These are phyloP conservation scores for Eunapius fragilis DNA, from an alignment of 37 sponge, comb jelly and placozoan genomes.

Conservation along the genomic window DNA sequence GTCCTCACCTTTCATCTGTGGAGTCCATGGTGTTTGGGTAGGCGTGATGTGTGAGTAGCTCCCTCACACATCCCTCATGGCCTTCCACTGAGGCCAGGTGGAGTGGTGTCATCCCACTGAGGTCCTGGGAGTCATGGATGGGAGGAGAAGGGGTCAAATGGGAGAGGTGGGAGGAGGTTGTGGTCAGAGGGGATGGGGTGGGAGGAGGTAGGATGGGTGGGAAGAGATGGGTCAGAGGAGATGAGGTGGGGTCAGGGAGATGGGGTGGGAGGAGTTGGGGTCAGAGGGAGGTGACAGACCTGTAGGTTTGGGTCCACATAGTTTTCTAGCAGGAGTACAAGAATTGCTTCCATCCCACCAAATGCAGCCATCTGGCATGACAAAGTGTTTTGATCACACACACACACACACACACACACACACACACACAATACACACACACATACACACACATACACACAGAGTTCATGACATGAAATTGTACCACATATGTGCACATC, in stretches of 20 bases:
- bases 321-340: conserved; percentile 23
- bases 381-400: background rate
- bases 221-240: too few relatives aligned
- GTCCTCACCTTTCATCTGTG: conserved; percentile 56
- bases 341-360: conserved; percentile 11
- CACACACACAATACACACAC: conserved; percentile 2
- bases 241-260: too few relatives aligned
- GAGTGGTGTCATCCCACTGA: conserved; percentile 50
- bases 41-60: conserved; percentile 43
- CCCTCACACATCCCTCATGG: conserved; percentile 14
- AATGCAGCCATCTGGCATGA: conserved; percentile 46
- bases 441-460: background rate
- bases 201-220: background rate
- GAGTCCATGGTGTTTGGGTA: conserved; percentile 58
- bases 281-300: conserved; percentile 21
- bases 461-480: too few relatives aligned
- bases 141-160: background rate
- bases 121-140: conserved; percentile 24
- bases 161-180: background rate
- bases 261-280: too few relatives aligned
- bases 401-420: background rate
- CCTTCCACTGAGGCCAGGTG: conserved; percentile 70
- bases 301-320: conserved; percentile 64
- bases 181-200: background rate
- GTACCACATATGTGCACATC: too few relatives aligned